Evolutionary conservation across 2,113 vertebrate species (phyloP).

Genomic region (Cervus canadensis): DNA sequence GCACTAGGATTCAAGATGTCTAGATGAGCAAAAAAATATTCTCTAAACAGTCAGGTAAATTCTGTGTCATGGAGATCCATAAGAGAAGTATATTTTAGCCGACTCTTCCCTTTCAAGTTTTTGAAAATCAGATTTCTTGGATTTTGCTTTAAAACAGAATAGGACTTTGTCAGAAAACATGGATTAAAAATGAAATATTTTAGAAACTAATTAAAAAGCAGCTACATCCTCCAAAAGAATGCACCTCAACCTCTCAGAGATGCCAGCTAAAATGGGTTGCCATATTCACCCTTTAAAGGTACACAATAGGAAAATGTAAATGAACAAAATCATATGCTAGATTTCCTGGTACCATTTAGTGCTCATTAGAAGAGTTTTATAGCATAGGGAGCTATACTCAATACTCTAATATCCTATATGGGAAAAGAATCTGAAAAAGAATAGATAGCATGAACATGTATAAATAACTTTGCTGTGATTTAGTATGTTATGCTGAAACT

Average conservation of each 20-base stretch:
- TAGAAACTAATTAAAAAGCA: neutral
- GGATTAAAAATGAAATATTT: neutral
- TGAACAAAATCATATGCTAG: neutral
- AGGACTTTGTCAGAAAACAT: neutral
- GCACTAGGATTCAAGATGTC: neutral
- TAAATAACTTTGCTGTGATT: neutral
- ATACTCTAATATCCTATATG: neutral
- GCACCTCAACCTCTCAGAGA: neutral
- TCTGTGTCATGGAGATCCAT: neutral
- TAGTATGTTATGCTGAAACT: neutral
- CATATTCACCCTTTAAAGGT: neutral
- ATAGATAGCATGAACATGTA: neutral
- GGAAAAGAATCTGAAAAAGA: neutral
- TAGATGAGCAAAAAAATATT: neutral
- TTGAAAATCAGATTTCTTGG: neutral
- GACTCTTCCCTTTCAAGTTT: neutral
- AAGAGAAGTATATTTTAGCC: neutral
- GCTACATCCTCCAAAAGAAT: neutral
- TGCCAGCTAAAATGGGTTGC: fast-evolving
- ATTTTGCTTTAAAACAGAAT: neutral
- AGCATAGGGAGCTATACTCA: neutral
- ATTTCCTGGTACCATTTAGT: neutral
- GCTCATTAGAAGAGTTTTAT: neutral
- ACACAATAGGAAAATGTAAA: neutral
- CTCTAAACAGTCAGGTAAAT: neutral